A percentile compares a stretch with the other conserved stretches of the same genome.
Conservation (phyloP, 2,797 vertebrate species). For the Oreochromis mossambicus region DNA sequence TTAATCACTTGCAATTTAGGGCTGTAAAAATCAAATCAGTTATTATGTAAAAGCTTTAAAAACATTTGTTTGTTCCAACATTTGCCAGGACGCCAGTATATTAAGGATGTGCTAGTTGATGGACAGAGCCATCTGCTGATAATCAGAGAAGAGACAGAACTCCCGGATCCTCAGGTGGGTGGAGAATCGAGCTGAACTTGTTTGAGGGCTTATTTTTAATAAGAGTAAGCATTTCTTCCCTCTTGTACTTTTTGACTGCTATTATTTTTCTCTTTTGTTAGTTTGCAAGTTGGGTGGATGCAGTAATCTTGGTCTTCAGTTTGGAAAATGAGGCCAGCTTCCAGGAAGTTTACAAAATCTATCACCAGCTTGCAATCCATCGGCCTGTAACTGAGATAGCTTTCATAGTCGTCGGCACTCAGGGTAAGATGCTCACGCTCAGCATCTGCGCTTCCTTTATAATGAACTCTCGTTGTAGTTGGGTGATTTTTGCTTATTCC, state of each 20-base stretch:
- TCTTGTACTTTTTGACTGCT: background rate
- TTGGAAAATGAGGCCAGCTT: constrained; percentile 93
- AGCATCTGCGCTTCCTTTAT: background rate
- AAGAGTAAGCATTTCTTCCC: background rate
- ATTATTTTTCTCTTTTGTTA: constrained; percentile 32
- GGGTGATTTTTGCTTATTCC: background rate
- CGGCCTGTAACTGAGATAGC: constrained; percentile 81
- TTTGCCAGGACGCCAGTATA: constrained; percentile 85
- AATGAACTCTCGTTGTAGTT: background rate
- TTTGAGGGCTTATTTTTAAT: background rate
- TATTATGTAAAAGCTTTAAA: background rate
- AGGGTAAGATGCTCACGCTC: constrained; percentile 76
- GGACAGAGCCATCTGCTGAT: constrained; percentile 90
- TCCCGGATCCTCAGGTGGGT: constrained; percentile 83
- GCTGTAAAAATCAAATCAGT: background rate
- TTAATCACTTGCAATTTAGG: background rate
- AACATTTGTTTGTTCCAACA: background rate
- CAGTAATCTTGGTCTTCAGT: constrained; percentile 93
- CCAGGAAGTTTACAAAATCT: constrained; percentile 86
- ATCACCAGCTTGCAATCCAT: constrained; percentile 80
- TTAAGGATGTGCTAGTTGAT: constrained; percentile 88
- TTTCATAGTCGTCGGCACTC: constrained; percentile 88
- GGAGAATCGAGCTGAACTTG: background rate
- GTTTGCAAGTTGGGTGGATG: constrained; percentile 91
- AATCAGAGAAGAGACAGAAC: constrained; percentile 88